Evolutionary conservation across 2,113 vertebrate species (phyloP).

Genomic region (Lepisosteus osseus): DNA sequence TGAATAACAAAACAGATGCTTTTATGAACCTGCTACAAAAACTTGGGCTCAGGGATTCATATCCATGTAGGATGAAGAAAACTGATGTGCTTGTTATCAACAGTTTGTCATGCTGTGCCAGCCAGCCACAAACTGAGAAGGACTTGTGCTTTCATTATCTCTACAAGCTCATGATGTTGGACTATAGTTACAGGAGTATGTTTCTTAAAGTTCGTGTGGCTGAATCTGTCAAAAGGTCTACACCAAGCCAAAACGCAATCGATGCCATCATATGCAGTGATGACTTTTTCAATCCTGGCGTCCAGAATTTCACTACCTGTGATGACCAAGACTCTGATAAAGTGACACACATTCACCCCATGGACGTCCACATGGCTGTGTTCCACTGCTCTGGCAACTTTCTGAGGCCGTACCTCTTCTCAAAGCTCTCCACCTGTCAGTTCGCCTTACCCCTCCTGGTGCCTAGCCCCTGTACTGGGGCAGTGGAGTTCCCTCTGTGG

Average conservation of each 20-base stretch:
- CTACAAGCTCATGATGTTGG: constrained; percentile 41
- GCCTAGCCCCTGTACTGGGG: constrained; percentile 17
- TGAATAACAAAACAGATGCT: not conserved
- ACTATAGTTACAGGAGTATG: constrained; percentile 29
- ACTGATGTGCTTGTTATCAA: constrained; percentile 36
- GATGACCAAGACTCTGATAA: too few relatives aligned
- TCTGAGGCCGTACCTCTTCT: constrained; percentile 20
- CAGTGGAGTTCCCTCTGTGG: constrained; percentile 28
- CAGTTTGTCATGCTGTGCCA: constrained; percentile 31
- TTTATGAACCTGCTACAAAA: constrained; percentile 25
- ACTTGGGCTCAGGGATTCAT: constrained; percentile 43
- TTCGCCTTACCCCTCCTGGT: constrained; percentile 29
- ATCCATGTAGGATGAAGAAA: constrained; percentile 38
- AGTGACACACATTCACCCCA: constrained; percentile 7
- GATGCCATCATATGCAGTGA: too few relatives aligned
- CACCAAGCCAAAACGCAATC: too few relatives aligned
- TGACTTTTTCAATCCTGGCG: too few relatives aligned
- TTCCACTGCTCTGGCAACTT: constrained; percentile 58
- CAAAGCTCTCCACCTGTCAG: constrained; percentile 26
- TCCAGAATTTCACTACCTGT: too few relatives aligned
- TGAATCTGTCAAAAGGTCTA: too few relatives aligned
- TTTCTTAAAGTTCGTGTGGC: too few relatives aligned
- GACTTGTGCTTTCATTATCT: constrained; percentile 42
- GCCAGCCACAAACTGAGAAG: constrained; percentile 25
- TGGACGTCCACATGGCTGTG: constrained; percentile 57